Evolutionary conservation across 2,797 vertebrate genomes (phyloP), one percentile per base, ranked within the genome.

Genomic region (Melanogrammus aeglefinus): DNA sequence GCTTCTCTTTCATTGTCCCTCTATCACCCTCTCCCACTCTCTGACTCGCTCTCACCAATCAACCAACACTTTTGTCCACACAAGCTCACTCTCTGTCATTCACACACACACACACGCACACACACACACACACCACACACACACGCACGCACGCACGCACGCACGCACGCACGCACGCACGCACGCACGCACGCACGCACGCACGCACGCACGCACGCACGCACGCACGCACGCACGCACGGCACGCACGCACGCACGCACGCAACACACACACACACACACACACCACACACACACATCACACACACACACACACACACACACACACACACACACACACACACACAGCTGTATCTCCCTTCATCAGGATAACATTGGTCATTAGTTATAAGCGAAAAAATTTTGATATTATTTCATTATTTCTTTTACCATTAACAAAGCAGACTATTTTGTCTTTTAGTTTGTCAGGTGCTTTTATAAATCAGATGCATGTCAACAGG

Each of bases 1-100:
- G n/a, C 47, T 74, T 47, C 27, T 31, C 78, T 80, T 70, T 31
- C 78, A 10, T 31, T 73, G 29, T 72, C 47, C 77, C 29, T 75
- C 29, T 51, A 27, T 69, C 57, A 38, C 73, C 75, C 14, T 77
- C 76, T 44, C 73, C 27, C 36, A 29, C 41, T 47, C 39, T 57
- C 72, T 36, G 24, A 21, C 29, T 63, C 21, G 6, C 71, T 35
- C 29, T n/a, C 18, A 12, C 38, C 24, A 69, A 8, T 10, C 77
- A 35, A 41, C 13, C 18, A 33, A 51, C 70, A 77, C 57, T 66
- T 9, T 66, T 24, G 57, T 24, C 51, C 57, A 66, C 57, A 27
- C 57, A 66, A 66, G 57, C 57, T 7, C 9, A 12, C 63, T 69
- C 14, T 27, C n/a, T 24, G 1, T 66, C 57, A 9, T 1, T 27